A percentile compares a stretch with the other conserved stretches of the same genome.
Conservation (phyloP, 2,888 invertebrate genomes). For the Pemphredon lugubris region DNA sequence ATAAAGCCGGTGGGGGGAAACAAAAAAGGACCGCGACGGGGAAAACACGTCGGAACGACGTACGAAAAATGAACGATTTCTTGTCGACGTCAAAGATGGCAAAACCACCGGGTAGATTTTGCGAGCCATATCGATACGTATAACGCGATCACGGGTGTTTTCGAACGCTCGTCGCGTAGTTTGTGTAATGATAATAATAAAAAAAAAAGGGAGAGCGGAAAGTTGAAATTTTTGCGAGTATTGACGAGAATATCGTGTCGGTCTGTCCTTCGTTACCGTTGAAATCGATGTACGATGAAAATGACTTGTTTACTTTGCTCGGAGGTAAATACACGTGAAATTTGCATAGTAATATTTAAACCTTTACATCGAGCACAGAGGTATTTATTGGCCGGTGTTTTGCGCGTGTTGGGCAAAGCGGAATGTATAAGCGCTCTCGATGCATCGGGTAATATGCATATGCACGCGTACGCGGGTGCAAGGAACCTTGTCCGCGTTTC, state of each 20-base stretch:
- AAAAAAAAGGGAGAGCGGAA: too few species aligned
- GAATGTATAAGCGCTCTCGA: neutral
- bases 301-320: neutral
- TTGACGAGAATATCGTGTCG: too few species aligned
- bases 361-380: neutral
- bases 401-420: neutral
- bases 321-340: neutral
- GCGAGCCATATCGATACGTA: too few species aligned
- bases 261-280: too few species aligned
- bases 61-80: neutral
- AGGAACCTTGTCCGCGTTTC: neutral
- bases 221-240: too few species aligned
- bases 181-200: too few species aligned
- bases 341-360: slow-evolving; percentile 2
- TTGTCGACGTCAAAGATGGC: neutral
- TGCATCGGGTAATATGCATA: neutral
- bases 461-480: neutral
- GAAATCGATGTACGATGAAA: neutral
- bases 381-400: neutral
- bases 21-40: neutral
- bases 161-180: too few species aligned
- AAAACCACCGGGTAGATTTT: too few species aligned
- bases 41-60: neutral
- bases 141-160: too few species aligned
- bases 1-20: neutral